Conservation (phyloP, 2,113 vertebrate species). For the Myrmecophaga tridactyla region DNA sequence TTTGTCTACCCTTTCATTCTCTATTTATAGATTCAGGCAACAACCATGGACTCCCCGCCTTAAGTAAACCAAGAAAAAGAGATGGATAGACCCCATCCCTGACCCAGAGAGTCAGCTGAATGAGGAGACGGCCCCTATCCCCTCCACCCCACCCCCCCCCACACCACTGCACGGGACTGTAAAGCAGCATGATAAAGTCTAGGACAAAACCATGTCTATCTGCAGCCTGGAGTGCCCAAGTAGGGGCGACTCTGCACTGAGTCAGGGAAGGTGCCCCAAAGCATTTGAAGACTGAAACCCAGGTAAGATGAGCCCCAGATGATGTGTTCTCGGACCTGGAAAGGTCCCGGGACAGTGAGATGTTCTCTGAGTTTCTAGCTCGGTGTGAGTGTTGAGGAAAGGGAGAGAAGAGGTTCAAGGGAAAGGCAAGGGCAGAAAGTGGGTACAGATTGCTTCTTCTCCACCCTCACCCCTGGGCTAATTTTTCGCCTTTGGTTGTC, state of each 20-base stretch:
- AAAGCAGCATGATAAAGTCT: background rate
- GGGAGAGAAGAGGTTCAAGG: background rate
- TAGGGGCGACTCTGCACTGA: background rate
- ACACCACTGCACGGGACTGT: background rate
- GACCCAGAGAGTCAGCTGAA: background rate
- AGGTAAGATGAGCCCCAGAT: background rate
- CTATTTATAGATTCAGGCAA: background rate
- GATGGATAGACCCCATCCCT: background rate
- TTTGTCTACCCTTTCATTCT: background rate
- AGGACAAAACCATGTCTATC: too few relatives aligned
- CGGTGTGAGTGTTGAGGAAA: background rate
- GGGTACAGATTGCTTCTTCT: background rate
- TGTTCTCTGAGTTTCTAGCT: background rate
- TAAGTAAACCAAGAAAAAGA: background rate
- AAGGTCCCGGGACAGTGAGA: background rate
- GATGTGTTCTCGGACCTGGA: background rate
- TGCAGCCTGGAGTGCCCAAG: too few relatives aligned
- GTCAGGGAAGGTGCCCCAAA: background rate
- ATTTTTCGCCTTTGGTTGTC: background rate
- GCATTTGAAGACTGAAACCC: background rate
- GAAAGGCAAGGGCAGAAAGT: background rate
- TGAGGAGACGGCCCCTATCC: background rate
- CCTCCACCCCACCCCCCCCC: too few relatives aligned
- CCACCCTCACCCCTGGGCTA: accelerated
- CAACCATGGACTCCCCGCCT: background rate